Conservation (phyloP, 2,888 invertebrate genomes). For the Drosophila fulvimacula region DNA sequence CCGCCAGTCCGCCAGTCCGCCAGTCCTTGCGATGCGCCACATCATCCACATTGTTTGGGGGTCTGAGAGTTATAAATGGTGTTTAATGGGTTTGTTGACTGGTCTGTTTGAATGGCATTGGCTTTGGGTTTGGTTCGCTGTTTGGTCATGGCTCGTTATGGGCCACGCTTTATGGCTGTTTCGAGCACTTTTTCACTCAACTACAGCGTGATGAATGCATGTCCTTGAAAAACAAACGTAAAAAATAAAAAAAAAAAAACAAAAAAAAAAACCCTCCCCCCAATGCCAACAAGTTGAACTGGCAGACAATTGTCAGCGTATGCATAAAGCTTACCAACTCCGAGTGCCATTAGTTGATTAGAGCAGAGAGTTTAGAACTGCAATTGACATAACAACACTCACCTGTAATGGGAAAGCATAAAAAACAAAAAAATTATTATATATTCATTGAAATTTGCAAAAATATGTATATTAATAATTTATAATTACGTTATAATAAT, state of each 20-base stretch:
- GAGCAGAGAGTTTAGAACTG: conserved; percentile 4
- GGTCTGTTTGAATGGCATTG: conserved; percentile 34
- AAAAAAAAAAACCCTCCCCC: too few species aligned
- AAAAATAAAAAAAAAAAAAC: too few species aligned
- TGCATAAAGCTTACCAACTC: conserved; percentile 31
- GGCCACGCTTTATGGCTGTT: conserved; percentile 39
- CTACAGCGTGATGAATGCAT: conserved; percentile 51
- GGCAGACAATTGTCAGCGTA: conserved; percentile 34
- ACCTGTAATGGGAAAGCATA: conserved; percentile 48
- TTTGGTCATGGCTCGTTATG: conserved; percentile 37
- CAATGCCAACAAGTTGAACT: not conserved
- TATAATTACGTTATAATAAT: not conserved
- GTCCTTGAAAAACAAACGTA: conserved; percentile 47
- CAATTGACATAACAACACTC: conserved; percentile 37
- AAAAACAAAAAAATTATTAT: too few species aligned
- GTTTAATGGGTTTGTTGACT: conserved; percentile 79
- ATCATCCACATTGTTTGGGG: conserved; percentile 13
- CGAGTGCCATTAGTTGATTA: conserved; percentile 23
- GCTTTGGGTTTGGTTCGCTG: not conserved
- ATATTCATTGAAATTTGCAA: conserved; percentile 9
- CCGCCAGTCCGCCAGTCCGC: not conserved
- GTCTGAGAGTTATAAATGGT: conserved; percentile 64
- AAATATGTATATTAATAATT: not conserved
- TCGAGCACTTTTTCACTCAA: conserved; percentile 44
- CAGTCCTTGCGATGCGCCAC: conserved; percentile 5